Conservation (phyloP, 2,888 invertebrate species). For the Gastrophysa polygoni region DNA sequence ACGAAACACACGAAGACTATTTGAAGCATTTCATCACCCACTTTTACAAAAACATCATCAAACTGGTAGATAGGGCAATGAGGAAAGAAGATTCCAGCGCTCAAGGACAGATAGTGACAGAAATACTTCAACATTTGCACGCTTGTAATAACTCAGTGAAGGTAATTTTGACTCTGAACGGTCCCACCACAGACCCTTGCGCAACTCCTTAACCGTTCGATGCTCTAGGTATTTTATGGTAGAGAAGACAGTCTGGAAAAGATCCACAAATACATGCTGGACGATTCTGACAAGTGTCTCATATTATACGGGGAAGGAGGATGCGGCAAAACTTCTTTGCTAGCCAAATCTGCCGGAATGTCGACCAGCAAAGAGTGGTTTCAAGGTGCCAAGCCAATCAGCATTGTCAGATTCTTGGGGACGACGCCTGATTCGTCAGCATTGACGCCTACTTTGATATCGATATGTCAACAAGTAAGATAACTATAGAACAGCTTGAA, state of each 20-base stretch:
- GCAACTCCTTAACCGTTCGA: background rate
- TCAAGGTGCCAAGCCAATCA: slow-evolving; percentile 76
- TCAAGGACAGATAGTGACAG: slow-evolving; percentile 91
- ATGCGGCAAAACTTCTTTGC: slow-evolving; percentile 95
- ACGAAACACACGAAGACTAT: slow-evolving; percentile 92
- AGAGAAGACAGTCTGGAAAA: slow-evolving; percentile 83
- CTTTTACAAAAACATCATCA: slow-evolving; percentile 91
- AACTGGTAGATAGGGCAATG: slow-evolving; percentile 93
- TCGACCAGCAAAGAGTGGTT: slow-evolving; percentile 75
- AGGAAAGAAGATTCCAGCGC: slow-evolving; percentile 93
- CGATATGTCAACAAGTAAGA: slow-evolving; percentile 92
- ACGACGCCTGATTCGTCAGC: slow-evolving; percentile 97
- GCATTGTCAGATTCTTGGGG: slow-evolving; percentile 90
- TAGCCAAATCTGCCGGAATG: slow-evolving; percentile 89
- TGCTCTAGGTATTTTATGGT: slow-evolving; percentile 82
- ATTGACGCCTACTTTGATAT: slow-evolving; percentile 90
- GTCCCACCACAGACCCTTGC: background rate
- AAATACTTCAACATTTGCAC: slow-evolving; percentile 93
- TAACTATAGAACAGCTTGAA: background rate
- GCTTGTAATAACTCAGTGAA: slow-evolving; percentile 93
- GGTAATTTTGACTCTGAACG: too few species aligned
- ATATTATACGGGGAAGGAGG: slow-evolving; percentile 95
- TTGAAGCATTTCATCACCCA: slow-evolving; percentile 92
- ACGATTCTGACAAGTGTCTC: slow-evolving; percentile 84
- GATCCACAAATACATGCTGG: slow-evolving; percentile 82